Evolutionary conservation across 2,113 vertebrate species (phyloP), one percentile per base, ranked within the genome.

Genomic region (Chitala chitala): DNA sequence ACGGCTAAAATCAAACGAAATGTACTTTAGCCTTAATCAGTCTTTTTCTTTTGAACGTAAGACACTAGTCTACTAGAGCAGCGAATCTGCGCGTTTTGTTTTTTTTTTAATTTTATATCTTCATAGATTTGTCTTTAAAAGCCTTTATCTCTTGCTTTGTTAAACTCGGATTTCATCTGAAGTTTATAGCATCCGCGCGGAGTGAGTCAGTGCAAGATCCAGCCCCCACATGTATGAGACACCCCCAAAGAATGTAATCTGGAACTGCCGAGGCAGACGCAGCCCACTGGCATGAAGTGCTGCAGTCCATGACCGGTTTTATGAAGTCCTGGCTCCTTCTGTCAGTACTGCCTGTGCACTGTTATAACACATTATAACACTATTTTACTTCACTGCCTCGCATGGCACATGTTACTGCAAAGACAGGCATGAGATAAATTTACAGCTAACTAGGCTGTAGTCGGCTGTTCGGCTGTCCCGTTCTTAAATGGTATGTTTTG

Each of bases 231-330:
- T 9, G 20, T 5, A 42, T 75, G 73, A 75, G 12, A 63, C 36
- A 69, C 44, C 24, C 36, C 51, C 36, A 10, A 69, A 53, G 73
- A 75, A 75, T 75, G 73, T 24, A 51, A 24, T 46, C 22, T 56
- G 48, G 44, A 26, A 46, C 44, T 40, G 69, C 29, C 9, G 12
- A 56, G 40, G 44, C 3, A 8, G n/a, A 26, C 22, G n/a, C 26
- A 55, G 53, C 51, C 36, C 48, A n/a, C 51, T 22, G n/a, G 15
- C 51, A 26, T 5, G 29, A 31, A 72, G 3, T 17, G 10, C 54
- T 26, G 31, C 36, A 33, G 31, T 40, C 50, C 7, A 5, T 7
- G 17, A 55, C 31, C 24, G 13, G 10, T 54, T n/a, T 61, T 33
- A 5, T 38, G n/a, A 61, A 61, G 58, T 33, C 13, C 58, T 6